Conservation (phyloP, 2,888 invertebrate species). For the Drosophila rubida region DNA sequence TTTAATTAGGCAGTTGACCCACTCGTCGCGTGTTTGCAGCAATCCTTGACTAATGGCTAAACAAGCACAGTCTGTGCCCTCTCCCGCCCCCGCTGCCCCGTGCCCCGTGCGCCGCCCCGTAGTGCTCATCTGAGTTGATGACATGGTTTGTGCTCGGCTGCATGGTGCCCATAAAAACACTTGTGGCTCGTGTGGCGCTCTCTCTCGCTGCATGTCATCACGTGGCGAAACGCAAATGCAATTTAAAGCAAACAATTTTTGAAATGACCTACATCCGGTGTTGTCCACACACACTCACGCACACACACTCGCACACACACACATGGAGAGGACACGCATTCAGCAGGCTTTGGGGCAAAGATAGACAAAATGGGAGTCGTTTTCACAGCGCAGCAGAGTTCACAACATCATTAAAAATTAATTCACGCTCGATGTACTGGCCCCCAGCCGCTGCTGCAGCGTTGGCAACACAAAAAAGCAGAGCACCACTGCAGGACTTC, state of each 20-base stretch:
- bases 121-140: constrained; percentile 40
- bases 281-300: constrained; percentile 46
- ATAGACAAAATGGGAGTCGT: constrained; percentile 69
- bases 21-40: constrained; percentile 45
- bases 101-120: background rate
- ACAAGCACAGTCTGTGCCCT: constrained; percentile 41
- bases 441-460: constrained; percentile 39
- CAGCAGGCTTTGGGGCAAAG: constrained; percentile 32
- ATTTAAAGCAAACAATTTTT: constrained; percentile 80
- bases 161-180: constrained; percentile 61
- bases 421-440: constrained; percentile 78
- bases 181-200: constrained; percentile 71
- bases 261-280: constrained; percentile 80
- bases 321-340: constrained; percentile 42
- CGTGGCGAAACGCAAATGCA: constrained; percentile 74
- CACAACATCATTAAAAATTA: constrained; percentile 81
- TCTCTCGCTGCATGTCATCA: constrained; percentile 63
- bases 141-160: constrained; percentile 55
- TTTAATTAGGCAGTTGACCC: constrained; percentile 76
- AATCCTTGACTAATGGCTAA: constrained; percentile 67
- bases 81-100: background rate
- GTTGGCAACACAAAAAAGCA: constrained; percentile 10
- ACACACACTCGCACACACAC: constrained; percentile 27
- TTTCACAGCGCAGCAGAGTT: constrained; percentile 61
- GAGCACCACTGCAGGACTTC: background rate